Percentiles rank a stretch among this genome's conserved stretches.
Conservation (phyloP, 2,797 vertebrate genomes). For the Poeciliopsis infans region DNA sequence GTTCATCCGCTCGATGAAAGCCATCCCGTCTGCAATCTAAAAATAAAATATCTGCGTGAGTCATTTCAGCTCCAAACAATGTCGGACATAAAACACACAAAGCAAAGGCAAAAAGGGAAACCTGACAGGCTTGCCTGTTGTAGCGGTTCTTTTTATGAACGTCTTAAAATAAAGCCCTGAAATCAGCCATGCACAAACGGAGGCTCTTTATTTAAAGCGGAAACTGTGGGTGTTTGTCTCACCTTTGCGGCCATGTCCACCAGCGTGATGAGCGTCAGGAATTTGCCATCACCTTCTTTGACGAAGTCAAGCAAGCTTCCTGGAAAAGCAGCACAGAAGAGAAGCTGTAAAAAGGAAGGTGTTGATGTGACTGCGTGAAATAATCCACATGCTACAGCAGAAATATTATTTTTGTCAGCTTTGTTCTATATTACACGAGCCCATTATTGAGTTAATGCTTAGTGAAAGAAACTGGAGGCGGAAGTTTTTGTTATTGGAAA, state of each 20-base stretch:
- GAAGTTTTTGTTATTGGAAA: neutral
- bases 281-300: slow-evolving; percentile 95
- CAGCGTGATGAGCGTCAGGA: slow-evolving; percentile 91
- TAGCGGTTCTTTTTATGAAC: slow-evolving; percentile 23
- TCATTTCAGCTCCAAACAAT: slow-evolving; percentile 27
- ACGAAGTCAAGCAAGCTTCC: slow-evolving; percentile 95
- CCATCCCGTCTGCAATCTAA: slow-evolving; percentile 95
- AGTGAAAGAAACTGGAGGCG: neutral
- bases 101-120: slow-evolving; percentile 32
- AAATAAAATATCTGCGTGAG: slow-evolving; percentile 39
- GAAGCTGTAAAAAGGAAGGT: slow-evolving; percentile 5
- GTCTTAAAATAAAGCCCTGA: slow-evolving; percentile 53
- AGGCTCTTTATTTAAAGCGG: neutral
- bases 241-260: slow-evolving; percentile 99
- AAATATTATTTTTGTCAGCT: neutral
- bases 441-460: neutral
- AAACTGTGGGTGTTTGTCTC: slow-evolving; percentile 27
- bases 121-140: slow-evolving; percentile 31
- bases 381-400: neutral
- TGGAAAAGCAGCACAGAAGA: slow-evolving; percentile 57
- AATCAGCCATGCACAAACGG: slow-evolving; percentile 16
- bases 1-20: slow-evolving; percentile 99
- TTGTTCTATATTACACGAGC: neutral
- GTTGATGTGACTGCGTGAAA: slow-evolving; percentile 10
- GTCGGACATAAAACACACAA: slow-evolving; percentile 13